Base-by-base conservation (phyloP, 2,797 vertebrate species). In the Australoheros facetus region DNA sequence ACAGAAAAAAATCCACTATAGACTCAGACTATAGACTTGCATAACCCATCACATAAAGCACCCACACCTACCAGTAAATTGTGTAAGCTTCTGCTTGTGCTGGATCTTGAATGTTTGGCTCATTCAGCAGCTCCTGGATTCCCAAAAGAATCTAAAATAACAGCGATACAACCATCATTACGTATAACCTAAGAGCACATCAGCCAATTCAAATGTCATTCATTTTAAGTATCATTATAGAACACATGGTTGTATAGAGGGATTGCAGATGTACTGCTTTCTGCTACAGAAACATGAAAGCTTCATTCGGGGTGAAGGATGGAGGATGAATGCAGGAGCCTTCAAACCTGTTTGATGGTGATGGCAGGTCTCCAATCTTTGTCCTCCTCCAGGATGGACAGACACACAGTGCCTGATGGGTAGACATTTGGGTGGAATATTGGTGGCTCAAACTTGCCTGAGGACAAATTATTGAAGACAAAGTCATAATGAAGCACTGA, bases 291-390 rank as follows among this genome's bases (percentile, higher is more conserved):
- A 69, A 26, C 19, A 17, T 69, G 16, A 69, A 51, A 66, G 10
- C 23, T 66, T 10, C 2, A 48, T 48, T 66, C 0, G 1, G 0
- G 0, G 62, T 51, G 16, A 30, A 30, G 17, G 28, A 69, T 4
- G 10, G 0, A 32, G 17, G 64, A 26, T 69, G 17, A 69, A 51
- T 45, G 30, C 45, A 30, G 42, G 62, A 56, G 19, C 9, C 17
- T 45, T 79, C 80, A 19, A 23, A 95, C 96, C 94, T 96, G 96
- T 93, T 96, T 96, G 84, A 96, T 96, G 75, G 96, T 96, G 90
- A 96, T 96, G 85, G 96, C 95, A 5, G 96, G 95, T 83, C 95
- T 95, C 96, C 96, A 96, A 88, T 96, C 96, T 85, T 96, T 96
- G 89, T 96, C 95, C 77, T 96, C 95, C 90, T 96, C 95, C 91